Percentiles rank a stretch among this genome's conserved stretches.
Evolutionary conservation across 2,888 invertebrate species (phyloP).

Genomic region (Odontocolon sp.): DNA sequence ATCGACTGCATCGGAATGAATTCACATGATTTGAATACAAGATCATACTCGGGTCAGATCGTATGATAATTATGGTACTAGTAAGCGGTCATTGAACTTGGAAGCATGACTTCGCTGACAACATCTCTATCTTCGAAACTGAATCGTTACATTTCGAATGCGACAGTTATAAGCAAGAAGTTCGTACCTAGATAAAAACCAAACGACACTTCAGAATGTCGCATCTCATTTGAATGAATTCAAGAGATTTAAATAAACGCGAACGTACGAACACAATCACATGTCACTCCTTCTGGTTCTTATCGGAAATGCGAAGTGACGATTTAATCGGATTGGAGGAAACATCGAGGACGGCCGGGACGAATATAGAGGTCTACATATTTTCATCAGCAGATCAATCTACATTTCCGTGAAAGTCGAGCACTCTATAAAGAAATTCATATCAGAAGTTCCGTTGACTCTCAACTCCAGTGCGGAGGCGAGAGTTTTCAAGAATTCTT

Average conservation of each 20-base stretch:
- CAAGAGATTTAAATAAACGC: not conserved
- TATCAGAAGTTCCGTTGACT: not conserved
- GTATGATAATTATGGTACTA: not conserved
- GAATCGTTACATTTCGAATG: not conserved
- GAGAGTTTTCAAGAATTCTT: constrained; percentile 17
- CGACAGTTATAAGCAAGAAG: not conserved
- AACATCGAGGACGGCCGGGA: no score
- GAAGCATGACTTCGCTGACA: not conserved
- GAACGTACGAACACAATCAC: not conserved
- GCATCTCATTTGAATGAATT: not conserved
- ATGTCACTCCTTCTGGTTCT: not conserved
- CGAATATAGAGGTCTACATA: not conserved
- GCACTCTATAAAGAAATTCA: not conserved
- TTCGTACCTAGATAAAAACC: not conserved
- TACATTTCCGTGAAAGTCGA: not conserved
- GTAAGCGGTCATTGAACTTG: not conserved
- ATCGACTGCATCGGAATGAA: not conserved
- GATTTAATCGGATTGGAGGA: not conserved
- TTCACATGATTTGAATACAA: not conserved
- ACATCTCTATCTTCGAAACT: not conserved
- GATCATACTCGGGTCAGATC: not conserved
- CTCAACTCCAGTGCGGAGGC: not conserved
- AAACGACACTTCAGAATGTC: not conserved
- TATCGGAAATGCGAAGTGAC: not conserved
- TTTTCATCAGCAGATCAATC: not conserved